Evolutionary conservation across 2,113 vertebrate species (phyloP).

Genomic region (Rhipidura dahli): DNA sequence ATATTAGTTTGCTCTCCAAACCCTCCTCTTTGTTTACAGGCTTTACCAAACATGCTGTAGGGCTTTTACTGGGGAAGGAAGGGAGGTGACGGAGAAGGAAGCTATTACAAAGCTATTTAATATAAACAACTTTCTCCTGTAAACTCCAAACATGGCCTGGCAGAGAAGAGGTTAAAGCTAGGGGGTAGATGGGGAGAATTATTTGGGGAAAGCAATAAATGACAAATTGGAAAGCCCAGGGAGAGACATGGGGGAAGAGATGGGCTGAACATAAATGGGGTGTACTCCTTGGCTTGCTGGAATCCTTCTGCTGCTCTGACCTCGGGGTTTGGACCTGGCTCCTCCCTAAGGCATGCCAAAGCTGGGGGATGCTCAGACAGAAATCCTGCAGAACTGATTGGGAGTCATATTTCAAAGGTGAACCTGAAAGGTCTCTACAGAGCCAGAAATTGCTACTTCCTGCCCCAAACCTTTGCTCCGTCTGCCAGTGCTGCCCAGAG

Average conservation of each 20-base stretch:
- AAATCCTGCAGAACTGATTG: background rate
- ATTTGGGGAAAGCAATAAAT: background rate
- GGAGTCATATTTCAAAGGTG: background rate
- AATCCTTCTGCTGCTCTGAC: background rate
- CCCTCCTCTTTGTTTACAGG: conserved; percentile 7
- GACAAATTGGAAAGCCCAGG: background rate
- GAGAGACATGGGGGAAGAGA: background rate
- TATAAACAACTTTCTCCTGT: conserved; percentile 48
- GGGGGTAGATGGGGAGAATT: background rate
- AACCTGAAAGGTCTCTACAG: background rate
- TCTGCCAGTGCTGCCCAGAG: background rate
- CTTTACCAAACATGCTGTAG: background rate
- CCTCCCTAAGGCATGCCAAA: background rate
- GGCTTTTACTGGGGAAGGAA: conserved; percentile 54
- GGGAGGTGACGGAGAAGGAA: conserved; percentile 52
- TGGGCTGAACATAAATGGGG: background rate
- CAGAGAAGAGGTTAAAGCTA: conserved; percentile 46
- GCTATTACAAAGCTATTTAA: conserved; percentile 31
- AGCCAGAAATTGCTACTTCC: background rate
- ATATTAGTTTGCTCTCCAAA: conserved; percentile 6
- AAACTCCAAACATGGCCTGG: background rate
- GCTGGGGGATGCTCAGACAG: background rate
- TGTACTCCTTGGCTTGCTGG: background rate
- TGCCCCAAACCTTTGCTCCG: background rate
- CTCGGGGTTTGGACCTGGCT: background rate